These are phyloP conservation scores for Nanger granti DNA, from an alignment of 2,113 vertebrate genomes.

Conservation along the genomic window DNA sequence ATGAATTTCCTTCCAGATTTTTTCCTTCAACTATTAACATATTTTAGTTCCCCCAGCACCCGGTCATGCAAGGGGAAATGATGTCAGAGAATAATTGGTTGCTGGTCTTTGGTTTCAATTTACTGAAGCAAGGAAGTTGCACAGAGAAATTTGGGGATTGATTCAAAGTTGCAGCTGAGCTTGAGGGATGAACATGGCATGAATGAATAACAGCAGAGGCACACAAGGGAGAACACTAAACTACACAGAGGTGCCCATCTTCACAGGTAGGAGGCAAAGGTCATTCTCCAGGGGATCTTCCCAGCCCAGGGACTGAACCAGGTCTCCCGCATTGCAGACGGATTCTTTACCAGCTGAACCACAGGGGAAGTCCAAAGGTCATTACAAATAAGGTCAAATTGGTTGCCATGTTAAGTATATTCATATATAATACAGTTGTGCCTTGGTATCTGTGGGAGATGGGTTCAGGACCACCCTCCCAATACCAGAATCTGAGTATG, in stretches of 20 bases:
- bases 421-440: neutral
- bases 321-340: neutral
- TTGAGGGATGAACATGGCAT: slow-evolving; percentile 2
- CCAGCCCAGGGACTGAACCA: neutral
- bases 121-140: slow-evolving; percentile 56
- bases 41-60: neutral
- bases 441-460: neutral
- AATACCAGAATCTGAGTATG: neutral
- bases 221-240: neutral
- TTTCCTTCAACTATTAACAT: slow-evolving; percentile 20
- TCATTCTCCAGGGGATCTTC: neutral
- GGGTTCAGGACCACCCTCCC: neutral
- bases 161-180: slow-evolving; percentile 48
- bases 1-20: neutral
- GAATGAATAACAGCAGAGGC: slow-evolving; percentile 36
- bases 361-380: neutral
- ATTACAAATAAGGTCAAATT: neutral
- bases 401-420: neutral
- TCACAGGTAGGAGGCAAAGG: neutral
- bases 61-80: slow-evolving; percentile 41
- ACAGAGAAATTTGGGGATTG: slow-evolving; percentile 30
- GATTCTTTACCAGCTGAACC: neutral
- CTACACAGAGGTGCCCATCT: neutral
- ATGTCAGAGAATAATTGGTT: slow-evolving; percentile 30
- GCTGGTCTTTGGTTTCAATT: slow-evolving; percentile 53